Evolutionary conservation across 2,888 invertebrate genomes (phyloP), one percentile per base, ranked within the genome.

Genomic region (Julus scanicus): DNA sequence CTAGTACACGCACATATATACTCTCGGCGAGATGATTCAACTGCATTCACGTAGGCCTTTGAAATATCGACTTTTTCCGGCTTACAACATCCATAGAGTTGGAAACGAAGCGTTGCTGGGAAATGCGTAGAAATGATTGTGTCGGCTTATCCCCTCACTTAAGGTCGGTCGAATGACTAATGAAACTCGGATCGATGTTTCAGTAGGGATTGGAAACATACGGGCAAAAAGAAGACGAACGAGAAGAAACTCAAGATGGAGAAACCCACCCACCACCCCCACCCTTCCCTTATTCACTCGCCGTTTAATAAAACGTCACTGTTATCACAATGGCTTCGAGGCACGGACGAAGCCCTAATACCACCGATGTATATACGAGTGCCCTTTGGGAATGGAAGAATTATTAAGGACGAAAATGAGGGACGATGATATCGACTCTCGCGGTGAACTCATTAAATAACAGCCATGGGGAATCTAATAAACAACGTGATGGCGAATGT

Each of bases 131-230:
- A 57, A 86, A 86, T 86, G 49, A 86, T 86, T 86, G 86, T 86
- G 44, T 86, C 86, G 29, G 86, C 86, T 86, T 86, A 86, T 39
- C 86, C 86, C 44, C 49, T 86, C 86, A 44, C 86, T 39, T 86
- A 48, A 86, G 48, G 44, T 86, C 49, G 86, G 86, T 86, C 86
- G 86, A 86, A 86, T 86, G 86, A 86, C 86, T 86, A 86, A 86
- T 86, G 86, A 86, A 86, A 86, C 15, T 86, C n/a, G 86, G 86
- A 44, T 86, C 86, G 57, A 57, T 57, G 57, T 57, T 57, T 17
- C 57, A 57, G 57, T 57, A 57, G 57, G 57, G 57, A 57, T 57
- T 57, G 57, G 57, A 57, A 57, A 57, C 57, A 17, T 57, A 57
- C 5, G 57, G 57, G 57, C 17, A n/a, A 17, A 17, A 53, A 57